Evolutionary conservation across 2,888 invertebrate genomes (phyloP).

Genomic region (Athalia cordata): DNA sequence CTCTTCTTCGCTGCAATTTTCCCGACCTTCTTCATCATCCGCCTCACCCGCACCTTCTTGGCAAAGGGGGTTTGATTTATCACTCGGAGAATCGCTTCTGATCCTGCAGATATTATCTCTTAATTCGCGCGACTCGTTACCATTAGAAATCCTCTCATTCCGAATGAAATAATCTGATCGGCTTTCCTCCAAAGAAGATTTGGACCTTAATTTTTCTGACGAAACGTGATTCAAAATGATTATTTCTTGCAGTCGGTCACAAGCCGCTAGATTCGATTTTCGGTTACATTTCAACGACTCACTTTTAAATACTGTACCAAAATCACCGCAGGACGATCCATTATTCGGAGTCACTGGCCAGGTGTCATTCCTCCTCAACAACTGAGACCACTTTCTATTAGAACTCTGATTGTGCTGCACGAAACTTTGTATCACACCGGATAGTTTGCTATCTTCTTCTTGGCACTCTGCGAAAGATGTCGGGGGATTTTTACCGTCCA

Average conservation of each 20-base stretch:
- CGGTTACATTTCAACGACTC: conserved; percentile 14
- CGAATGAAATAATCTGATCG: too few species aligned
- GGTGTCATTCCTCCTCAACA: conserved; percentile 1
- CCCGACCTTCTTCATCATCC: background rate
- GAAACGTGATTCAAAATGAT: background rate
- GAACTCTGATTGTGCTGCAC: background rate
- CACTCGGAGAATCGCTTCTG: too few species aligned
- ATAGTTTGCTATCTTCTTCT: background rate
- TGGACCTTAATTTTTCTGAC: background rate
- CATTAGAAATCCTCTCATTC: too few species aligned
- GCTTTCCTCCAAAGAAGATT: too few species aligned
- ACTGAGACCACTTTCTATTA: background rate
- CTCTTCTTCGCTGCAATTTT: background rate
- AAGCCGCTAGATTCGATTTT: background rate
- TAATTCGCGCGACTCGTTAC: too few species aligned
- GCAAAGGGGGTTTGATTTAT: too few species aligned
- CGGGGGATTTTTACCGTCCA: background rate
- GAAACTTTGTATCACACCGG: background rate
- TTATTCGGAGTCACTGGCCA: background rate
- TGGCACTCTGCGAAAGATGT: background rate
- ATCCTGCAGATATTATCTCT: too few species aligned
- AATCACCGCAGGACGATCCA: background rate
- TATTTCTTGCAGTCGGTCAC: background rate
- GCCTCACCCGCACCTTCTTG: background rate
- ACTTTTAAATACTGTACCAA: background rate